phyloP scores from a whole-genome alignment of 2,797 vertebrate species.

The Numenius phaeopus region DNA sequence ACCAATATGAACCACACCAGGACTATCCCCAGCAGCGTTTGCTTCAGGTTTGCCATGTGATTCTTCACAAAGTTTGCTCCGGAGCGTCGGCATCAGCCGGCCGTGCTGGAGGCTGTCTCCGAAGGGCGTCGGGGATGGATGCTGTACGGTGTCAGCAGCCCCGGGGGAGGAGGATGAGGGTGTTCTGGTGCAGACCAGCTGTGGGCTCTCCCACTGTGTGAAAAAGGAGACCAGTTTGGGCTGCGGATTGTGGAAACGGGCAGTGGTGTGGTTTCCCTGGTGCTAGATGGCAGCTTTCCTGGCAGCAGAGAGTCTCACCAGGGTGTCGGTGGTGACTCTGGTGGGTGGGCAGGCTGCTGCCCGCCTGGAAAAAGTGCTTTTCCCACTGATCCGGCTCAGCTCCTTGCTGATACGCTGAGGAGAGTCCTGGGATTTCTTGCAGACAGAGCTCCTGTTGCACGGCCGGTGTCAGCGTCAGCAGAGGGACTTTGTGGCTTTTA shows the following conservation, averaged over 20 bases:
- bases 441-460: background rate
- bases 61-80: background rate
- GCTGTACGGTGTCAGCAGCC: too few species aligned
- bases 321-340: background rate
- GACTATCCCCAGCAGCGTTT: too few species aligned
- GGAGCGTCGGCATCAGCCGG: background rate
- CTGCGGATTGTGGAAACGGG: background rate
- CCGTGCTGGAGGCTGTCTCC: background rate
- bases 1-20: too few species aligned
- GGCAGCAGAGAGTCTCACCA: background rate
- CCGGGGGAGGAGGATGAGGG: background rate
- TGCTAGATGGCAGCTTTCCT: too few species aligned
- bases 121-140: fast-evolving
- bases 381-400: background rate
- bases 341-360: background rate
- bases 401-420: background rate
- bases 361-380: background rate
- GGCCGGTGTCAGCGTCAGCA: background rate
- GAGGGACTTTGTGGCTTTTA: background rate
- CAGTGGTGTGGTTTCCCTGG: too few species aligned
- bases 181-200: background rate
- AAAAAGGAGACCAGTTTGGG: background rate
- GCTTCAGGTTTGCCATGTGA: background rate
- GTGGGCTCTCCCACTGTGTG: background rate
- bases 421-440: background rate